Evolutionary conservation across 2,797 vertebrate species (phyloP), one percentile per base, ranked within the genome.

Genomic region (Limosa lapponica): DNA sequence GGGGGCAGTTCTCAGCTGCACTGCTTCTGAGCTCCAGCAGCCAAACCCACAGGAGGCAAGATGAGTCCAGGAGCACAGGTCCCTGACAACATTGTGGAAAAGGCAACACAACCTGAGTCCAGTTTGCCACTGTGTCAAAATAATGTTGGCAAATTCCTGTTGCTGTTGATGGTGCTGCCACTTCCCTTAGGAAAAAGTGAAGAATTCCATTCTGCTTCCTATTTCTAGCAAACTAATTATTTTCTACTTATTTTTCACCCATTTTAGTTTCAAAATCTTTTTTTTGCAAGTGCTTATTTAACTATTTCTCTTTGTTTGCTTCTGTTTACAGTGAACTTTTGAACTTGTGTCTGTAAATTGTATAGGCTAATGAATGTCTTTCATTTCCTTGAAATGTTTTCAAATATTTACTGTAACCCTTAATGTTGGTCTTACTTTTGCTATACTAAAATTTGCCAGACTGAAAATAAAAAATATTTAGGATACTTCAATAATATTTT

Each of bases 381-480:
- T 74, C 6, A 20, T 85, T 92, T 87, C 36, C 24, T 67, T 85
- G 27, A n/a, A 85, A 87, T 52, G 16, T 28, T 90, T 77, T 81
- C 48, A 90, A 80, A 65, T 64, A 70, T 80, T 82, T 74, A 81
- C 44, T 64, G 36, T 27, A 67, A 83, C 58, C 11, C 43, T 67
- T 72, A 73, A 51, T 88, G 32, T 10, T 78, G 64, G 70, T 25
- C 9, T 87, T 71, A 36, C 27, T 77, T 48, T 67, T 77, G 27
- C 46, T 90, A 48, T 24, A 55, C 16, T 54, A 85, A 30, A 28
- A 67, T 66, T 85, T 70, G 6, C 59, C 74, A 69, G 54, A 49
- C 11, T 73, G 39, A 74, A 62, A 91, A 61, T 13, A 54, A 32
- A 61, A 44, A 52, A 37, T n/a, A 5, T 71, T 61, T 69, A 46